Percentiles rank a stretch among this genome's conserved stretches.
phyloP scores from a whole-genome alignment of 35 echinoderm and acorn worm species.

The Apostichopus californicus region DNA sequence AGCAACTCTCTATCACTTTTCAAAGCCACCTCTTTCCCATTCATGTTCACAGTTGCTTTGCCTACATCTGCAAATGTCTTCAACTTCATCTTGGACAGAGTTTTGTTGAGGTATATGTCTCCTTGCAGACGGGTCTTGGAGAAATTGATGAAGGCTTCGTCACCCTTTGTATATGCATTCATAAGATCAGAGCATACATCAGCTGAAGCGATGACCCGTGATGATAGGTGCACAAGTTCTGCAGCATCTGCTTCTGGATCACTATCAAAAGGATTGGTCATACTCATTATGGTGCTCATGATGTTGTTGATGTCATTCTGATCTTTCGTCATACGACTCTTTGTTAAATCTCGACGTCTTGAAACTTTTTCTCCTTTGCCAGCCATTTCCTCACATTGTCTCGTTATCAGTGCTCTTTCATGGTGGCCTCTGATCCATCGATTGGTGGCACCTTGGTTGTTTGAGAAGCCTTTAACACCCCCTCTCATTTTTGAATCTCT shows the following conservation, averaged over 20 bases:
- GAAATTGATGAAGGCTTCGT: constrained; percentile 29
- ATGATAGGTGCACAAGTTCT: constrained; percentile 10
- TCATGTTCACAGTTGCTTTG: neutral
- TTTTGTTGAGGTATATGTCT: constrained; percentile 15
- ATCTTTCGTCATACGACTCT: constrained; percentile 46
- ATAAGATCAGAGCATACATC: neutral
- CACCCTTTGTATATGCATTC: constrained; percentile 2
- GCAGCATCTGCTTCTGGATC: neutral
- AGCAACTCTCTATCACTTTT: constrained; percentile 38
- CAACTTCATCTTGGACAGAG: constrained; percentile 30
- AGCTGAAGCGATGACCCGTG: neutral
- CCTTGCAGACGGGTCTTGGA: neutral
- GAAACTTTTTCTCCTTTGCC: constrained; percentile 6
- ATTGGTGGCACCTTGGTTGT: neutral
- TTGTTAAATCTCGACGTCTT: constrained; percentile 50
- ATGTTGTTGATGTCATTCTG: constrained; percentile 42
- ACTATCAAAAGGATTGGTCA: constrained; percentile 27
- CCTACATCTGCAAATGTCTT: constrained; percentile 56
- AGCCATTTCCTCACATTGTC: constrained; percentile 71
- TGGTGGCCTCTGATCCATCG: constrained; percentile 51
- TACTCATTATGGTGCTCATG: constrained; percentile 25
- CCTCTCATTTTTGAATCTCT: neutral
- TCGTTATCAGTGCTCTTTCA: constrained; percentile 61
- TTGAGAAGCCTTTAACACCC: constrained; percentile 11
- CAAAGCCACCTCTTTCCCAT: constrained; percentile 16